Evolutionary conservation across 2,797 vertebrate species (phyloP).

Genomic region (Nothura maculosa): DNA sequence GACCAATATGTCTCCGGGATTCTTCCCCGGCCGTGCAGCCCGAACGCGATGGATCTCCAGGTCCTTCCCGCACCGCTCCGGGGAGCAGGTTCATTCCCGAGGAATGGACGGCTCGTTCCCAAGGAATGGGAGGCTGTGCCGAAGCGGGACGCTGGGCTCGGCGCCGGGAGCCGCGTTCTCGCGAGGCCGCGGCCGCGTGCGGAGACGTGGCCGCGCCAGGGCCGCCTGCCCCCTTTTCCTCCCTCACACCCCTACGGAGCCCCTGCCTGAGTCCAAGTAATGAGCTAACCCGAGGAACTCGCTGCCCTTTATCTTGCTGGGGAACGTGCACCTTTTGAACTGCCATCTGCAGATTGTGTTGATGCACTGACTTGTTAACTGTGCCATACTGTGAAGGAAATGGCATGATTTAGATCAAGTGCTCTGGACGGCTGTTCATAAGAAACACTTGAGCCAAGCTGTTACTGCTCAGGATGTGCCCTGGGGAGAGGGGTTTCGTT

Average conservation of each 20-base stretch:
- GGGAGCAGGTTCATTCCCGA: constrained; percentile 61
- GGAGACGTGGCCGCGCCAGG: constrained; percentile 9
- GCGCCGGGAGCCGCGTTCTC: too few relatives aligned
- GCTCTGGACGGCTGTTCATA: constrained; percentile 90
- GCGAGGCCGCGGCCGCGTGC: too few relatives aligned
- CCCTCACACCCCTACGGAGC: constrained; percentile 76
- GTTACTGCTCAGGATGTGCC: constrained; percentile 99
- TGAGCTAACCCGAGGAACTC: constrained; percentile 84
- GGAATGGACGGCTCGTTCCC: too few relatives aligned
- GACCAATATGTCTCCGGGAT: constrained; percentile 83
- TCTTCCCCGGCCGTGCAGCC: constrained; percentile 78
- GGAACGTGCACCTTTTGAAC: constrained; percentile 89
- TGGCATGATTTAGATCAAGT: constrained; percentile 98
- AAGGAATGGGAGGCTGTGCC: too few relatives aligned
- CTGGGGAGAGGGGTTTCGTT: constrained; percentile 97
- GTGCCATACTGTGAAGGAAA: constrained; percentile 98
- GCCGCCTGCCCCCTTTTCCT: constrained; percentile 62
- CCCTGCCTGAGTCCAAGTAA: constrained; percentile 81
- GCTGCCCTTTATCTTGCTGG: constrained; percentile 87
- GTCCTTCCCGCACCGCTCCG: background rate
- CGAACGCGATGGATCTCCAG: constrained; percentile 73
- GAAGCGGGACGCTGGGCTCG: too few relatives aligned
- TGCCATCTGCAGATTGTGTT: constrained; percentile 89
- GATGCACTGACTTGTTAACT: constrained; percentile 90
- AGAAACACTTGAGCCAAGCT: constrained; percentile 99